phyloP scores from a whole-genome alignment of 2,113 vertebrate genomes.

The Lichenostomus cassidix region DNA sequence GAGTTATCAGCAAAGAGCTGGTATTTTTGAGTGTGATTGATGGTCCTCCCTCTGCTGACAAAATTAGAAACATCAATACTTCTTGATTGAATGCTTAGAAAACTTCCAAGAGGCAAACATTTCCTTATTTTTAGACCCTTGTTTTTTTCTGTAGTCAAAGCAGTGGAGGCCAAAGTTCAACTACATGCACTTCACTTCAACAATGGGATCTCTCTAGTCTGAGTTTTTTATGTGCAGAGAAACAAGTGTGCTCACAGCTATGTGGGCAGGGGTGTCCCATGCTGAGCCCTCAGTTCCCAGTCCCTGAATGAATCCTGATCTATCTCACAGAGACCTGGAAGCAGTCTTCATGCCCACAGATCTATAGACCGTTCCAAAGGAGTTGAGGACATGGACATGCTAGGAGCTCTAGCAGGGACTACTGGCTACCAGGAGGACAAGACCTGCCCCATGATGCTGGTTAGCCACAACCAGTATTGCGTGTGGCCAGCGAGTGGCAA shows the following conservation, averaged over 20 bases:
- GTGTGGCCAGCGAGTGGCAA: background rate
- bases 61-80: slow-evolving; percentile 53
- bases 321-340: background rate
- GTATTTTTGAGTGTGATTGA: slow-evolving; percentile 15
- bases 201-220: background rate
- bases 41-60: background rate
- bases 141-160: slow-evolving; percentile 54
- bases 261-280: background rate
- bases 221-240: background rate
- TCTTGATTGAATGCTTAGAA: slow-evolving; percentile 47
- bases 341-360: background rate
- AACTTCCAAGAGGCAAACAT: slow-evolving; percentile 42
- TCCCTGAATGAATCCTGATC: background rate
- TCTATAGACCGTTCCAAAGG: background rate
- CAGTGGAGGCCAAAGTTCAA: slow-evolving; percentile 26
- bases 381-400: background rate
- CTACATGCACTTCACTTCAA: background rate
- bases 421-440: background rate
- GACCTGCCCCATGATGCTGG: background rate
- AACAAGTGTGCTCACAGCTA: background rate
- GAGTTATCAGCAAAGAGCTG: slow-evolving; percentile 19
- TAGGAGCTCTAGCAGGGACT: background rate
- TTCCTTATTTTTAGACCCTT: slow-evolving; percentile 60
- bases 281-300: background rate
- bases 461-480: background rate